Evolutionary conservation across 2,113 vertebrate genomes (phyloP), one percentile per base, ranked within the genome.

Genomic region (Trematomus loennbergii): DNA sequence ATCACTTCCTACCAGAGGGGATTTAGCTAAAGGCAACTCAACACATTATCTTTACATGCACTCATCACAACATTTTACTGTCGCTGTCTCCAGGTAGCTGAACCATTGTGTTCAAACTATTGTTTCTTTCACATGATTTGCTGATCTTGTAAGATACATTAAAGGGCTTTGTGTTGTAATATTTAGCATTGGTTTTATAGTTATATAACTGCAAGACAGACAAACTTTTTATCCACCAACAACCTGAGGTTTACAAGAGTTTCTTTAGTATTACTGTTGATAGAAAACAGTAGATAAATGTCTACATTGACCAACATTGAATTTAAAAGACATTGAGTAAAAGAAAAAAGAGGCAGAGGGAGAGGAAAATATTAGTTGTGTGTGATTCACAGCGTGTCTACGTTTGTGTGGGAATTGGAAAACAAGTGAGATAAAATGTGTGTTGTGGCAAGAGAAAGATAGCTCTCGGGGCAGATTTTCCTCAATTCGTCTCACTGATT

Each of bases 401-500:
- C 22, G 10, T 50, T 59, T 79, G 54, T 54, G 57, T n/a, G 69
- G 20, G 18, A 82, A 79, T 72, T 57, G 62, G 17, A 79, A 33
- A 63, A 58, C 22, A 59, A 74, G 66, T 25, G 25, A 48, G 12
- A 55, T 36, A 54, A 22, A 75, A 52, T 79, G 12, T 63, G 46
- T 70, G 46, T 70, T 58, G 86, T 18, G 66, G 43, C 52, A 59
- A 36, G 58, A 48, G 48, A 65, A 58, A 72, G 69, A 72, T 66
- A 4, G 81, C 85, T 84, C 81, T 53, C 5, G 9, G 81, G 75
- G 75, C 49, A 79, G 76, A 86, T 86, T 88, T 40, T 75, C 75
- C 70, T 46, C 13, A 60, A 86, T 91, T 89, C 67, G 83, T 89
- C 79, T 87, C 90, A 49, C 54, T 76, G 88, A 87, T 89, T 89